Evolutionary conservation across 1,140 invertebrate genomes (phyloP), one percentile per base, ranked within the genome.

Genomic region (Papilio machaon): DNA sequence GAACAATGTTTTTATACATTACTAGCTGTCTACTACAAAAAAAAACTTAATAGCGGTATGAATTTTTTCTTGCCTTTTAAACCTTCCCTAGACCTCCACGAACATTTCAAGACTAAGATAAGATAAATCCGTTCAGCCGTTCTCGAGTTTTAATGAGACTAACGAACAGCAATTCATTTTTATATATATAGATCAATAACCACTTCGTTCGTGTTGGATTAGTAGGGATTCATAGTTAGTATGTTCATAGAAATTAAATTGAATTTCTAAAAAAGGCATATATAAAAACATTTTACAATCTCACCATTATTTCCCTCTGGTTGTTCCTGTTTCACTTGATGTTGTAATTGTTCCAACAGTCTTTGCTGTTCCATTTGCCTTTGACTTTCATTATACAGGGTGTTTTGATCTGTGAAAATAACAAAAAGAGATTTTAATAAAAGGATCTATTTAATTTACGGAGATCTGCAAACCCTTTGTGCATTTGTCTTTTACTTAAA

Each of bases 271-370:
- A 23, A 73, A 7, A 70, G 15, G 30, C 30, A 70, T 73, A 15
- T 35, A n/a, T n/a, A n/a, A n/a, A 11, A 43, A 73, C 35, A 17
- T 74, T 11, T 35, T 2, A 11, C n/a, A 8, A 43, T 73, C 70
- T 84, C 10, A 89, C 88, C 87, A 67, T 30, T 85, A 38, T 67
- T 74, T 9, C 76, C 64, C 3, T 91, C 91, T 2, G 91, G 91
- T 64, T 93, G 91, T 67, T 93, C 91, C 82, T 92, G 90, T 49
- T 93, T 93, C 2, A 93, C 91, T 4, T 90, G 88, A 0, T 90
- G 89, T 81, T 89, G 86, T 74, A 90, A 81, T 15, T 91, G 88
- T 52, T 89, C 87, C 15, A 87, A 30, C 54, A 87, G 73, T 2
- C 82, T 82, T 15, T 87, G 88, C 9, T 91, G 87, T 54, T 89